A percentile compares a stretch with the other conserved stretches of the same genome.
These are phyloP conservation scores for Anthophora plumipes DNA, from an alignment of 2,888 invertebrate genomes.

Conservation along the genomic window DNA sequence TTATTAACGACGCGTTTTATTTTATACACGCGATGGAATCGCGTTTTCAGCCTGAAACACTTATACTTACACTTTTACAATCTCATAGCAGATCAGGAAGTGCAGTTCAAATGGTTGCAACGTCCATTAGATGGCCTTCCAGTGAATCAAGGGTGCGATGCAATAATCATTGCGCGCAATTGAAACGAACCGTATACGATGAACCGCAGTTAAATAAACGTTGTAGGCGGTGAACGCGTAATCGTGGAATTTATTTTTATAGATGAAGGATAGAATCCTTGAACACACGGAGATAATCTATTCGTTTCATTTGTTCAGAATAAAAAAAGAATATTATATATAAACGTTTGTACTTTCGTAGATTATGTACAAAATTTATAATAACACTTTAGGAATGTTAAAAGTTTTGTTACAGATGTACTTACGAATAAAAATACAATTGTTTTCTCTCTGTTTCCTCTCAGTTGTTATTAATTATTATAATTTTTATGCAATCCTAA, in stretches of 20 bases:
- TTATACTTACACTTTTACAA: conserved; percentile 9
- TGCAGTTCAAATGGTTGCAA: conserved; percentile 18
- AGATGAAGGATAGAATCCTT: conserved; percentile 13
- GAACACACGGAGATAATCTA: background rate
- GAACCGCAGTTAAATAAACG: conserved; percentile 24
- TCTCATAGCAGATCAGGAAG: conserved; percentile 41
- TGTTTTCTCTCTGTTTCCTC: background rate
- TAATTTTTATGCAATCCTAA: too few species aligned
- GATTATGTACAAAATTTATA: background rate
- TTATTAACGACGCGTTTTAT: conserved; percentile 31
- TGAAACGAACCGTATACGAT: conserved; percentile 26
- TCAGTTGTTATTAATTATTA: background rate
- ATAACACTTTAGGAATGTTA: background rate
- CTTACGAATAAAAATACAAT: too few species aligned
- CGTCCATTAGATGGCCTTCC: conserved; percentile 53
- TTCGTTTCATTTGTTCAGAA: background rate
- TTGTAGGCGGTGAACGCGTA: conserved; percentile 34
- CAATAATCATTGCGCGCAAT: conserved; percentile 44
- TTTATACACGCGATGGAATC: conserved; percentile 35
- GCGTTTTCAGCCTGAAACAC: conserved; percentile 3
- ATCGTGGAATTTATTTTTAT: conserved; percentile 36
- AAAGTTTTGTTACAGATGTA: too few species aligned
- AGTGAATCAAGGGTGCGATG: conserved; percentile 55
- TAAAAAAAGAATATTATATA: conserved; percentile 8
- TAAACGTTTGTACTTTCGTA: conserved; percentile 1